These are phyloP conservation scores for Macrophya alboannulata DNA, from an alignment of 2,888 invertebrate genomes.

Conservation along the genomic window DNA sequence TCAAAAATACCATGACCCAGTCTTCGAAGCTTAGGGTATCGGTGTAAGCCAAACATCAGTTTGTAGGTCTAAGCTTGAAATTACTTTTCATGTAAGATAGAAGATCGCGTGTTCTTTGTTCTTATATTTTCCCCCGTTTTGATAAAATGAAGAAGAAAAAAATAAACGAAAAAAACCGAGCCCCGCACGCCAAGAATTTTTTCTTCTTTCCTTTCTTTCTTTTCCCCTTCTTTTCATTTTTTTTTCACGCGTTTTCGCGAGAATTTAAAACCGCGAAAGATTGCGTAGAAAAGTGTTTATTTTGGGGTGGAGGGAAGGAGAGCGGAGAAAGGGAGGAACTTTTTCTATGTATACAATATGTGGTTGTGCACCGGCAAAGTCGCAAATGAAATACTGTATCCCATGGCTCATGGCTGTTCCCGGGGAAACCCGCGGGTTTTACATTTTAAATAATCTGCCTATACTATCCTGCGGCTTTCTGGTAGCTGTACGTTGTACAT, in stretches of 20 bases:
- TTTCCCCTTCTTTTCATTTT: background rate
- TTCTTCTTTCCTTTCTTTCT: background rate
- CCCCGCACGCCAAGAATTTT: background rate
- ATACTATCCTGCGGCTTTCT: background rate
- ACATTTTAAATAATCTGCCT: slow-evolving; percentile 47
- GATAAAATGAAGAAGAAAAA: background rate
- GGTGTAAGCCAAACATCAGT: background rate
- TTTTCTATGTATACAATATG: slow-evolving; percentile 2
- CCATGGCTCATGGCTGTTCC: background rate
- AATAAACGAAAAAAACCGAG: background rate
- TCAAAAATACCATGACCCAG: slow-evolving; percentile 11
- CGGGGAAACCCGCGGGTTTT: slow-evolving; percentile 20
- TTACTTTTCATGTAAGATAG: background rate
- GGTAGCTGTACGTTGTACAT: background rate
- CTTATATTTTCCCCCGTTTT: background rate
- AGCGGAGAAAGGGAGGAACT: background rate
- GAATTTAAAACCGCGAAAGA: slow-evolving; percentile 29
- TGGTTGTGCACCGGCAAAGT: background rate
- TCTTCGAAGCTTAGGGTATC: background rate
- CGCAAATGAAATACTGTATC: slow-evolving; percentile 24
- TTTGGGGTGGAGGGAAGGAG: background rate
- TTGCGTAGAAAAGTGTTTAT: background rate
- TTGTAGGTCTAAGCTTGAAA: background rate
- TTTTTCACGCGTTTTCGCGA: background rate
- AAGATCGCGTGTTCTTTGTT: background rate